phyloP scores from a whole-genome alignment of 2,888 invertebrate genomes.

The Pristionchus maxplancki region DNA sequence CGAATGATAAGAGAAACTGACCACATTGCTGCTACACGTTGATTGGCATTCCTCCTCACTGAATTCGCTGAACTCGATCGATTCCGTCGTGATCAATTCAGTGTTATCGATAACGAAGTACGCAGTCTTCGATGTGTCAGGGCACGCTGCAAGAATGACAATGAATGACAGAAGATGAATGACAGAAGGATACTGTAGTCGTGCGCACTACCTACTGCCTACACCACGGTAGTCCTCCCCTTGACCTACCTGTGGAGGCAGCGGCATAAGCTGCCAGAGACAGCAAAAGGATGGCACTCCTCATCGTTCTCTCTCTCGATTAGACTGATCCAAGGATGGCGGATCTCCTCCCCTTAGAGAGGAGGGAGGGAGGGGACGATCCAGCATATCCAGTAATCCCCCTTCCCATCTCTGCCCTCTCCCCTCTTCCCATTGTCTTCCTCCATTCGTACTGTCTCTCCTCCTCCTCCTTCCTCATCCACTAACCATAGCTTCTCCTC shows the following conservation, averaged over 20 bases:
- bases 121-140: conserved; percentile 46
- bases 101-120: conserved; percentile 69
- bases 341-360: conserved; percentile 42
- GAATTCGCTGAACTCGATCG: conserved; percentile 64
- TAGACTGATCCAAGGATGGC: background rate
- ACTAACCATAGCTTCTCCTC: background rate
- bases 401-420: conserved; percentile 22
- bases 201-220: background rate
- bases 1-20: conserved; percentile 49
- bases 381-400: conserved; percentile 51
- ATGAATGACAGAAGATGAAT: background rate
- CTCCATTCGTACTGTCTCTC: conserved; percentile 11
- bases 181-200: background rate
- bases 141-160: conserved; percentile 11
- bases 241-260: conserved; percentile 25
- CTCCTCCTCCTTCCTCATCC: conserved; percentile 11
- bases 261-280: conserved; percentile 7
- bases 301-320: conserved; percentile 5
- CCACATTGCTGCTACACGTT: conserved; percentile 68
- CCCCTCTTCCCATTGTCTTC: conserved; percentile 13
- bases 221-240: background rate
- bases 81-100: conserved; percentile 55
- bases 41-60: conserved; percentile 70
- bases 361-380: conserved; percentile 42
- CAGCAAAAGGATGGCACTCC: conserved; percentile 31